Percentiles rank a stretch among this genome's conserved stretches.
These are phyloP conservation scores for Falco concolor DNA, from an alignment of 2,797 vertebrate species.

Conservation along the genomic window DNA sequence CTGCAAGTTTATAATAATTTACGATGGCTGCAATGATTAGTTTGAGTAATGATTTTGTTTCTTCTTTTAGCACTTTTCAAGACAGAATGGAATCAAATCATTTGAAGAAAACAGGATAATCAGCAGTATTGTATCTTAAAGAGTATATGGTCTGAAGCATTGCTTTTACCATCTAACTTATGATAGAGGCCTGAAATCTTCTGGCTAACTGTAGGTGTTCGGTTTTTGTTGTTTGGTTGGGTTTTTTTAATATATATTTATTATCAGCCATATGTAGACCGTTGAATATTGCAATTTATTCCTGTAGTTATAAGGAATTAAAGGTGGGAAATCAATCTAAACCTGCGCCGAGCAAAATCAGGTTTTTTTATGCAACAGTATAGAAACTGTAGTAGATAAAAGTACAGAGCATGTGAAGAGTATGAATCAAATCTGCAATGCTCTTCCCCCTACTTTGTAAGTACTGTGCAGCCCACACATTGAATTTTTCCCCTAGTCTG, in stretches of 20 bases:
- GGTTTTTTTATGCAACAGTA: not conserved
- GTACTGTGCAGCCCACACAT: slow-evolving; percentile 9
- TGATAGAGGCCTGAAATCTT: not conserved
- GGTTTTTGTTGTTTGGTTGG: not conserved
- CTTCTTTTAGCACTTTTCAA: not conserved
- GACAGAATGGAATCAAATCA: not conserved
- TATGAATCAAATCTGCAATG: slow-evolving; percentile 10
- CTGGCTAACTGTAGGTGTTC: not conserved
- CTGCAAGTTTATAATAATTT: not conserved
- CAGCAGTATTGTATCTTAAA: not conserved
- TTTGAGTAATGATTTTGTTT: not conserved
- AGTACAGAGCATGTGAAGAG: not conserved
- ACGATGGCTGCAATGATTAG: not conserved
- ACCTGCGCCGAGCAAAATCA: not conserved
- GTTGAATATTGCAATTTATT: not conserved
- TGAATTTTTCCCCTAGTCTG: slow-evolving; percentile 14
- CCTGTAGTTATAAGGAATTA: not conserved
- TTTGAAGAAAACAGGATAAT: not conserved
- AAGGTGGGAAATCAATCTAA: not conserved
- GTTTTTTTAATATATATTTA: not conserved
- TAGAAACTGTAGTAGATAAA: not conserved
- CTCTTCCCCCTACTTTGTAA: not conserved
- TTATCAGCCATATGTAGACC: not conserved
- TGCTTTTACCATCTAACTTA: not conserved
- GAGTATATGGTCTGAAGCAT: not conserved